Evolutionary conservation across 1,140 invertebrate species (phyloP).

Genomic region (Cryptotermes secundus): DNA sequence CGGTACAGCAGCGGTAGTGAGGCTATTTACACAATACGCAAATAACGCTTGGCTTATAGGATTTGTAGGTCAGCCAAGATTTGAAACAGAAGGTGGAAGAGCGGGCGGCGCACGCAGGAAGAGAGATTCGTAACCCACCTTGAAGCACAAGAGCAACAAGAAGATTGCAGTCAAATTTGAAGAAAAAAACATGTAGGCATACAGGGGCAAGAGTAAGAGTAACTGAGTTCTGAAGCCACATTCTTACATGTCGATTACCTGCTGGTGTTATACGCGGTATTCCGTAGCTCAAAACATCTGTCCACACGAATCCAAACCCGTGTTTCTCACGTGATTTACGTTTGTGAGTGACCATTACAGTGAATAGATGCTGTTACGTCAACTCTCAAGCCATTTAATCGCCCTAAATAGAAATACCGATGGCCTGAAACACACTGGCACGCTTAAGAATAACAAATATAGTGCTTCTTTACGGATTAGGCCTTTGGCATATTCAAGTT

Average conservation of each 20-base stretch:
- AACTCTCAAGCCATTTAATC: too few species aligned
- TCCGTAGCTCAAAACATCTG: too few species aligned
- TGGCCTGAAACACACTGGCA: too few species aligned
- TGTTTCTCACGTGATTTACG: too few species aligned
- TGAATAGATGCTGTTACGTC: too few species aligned
- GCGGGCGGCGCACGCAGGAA: background rate
- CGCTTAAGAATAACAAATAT: too few species aligned
- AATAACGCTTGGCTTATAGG: slow-evolving; percentile 9
- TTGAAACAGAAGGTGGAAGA: background rate
- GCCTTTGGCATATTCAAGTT: too few species aligned
- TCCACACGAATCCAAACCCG: too few species aligned
- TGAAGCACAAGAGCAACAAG: background rate
- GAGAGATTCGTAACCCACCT: background rate
- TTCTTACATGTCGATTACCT: background rate
- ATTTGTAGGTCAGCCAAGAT: slow-evolving; percentile 16
- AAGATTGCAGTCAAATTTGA: background rate
- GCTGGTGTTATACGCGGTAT: too few species aligned
- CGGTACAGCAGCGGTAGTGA: background rate
- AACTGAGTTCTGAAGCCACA: background rate
- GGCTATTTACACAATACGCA: slow-evolving; percentile 12
- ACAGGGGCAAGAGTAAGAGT: background rate
- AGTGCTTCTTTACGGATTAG: too few species aligned
- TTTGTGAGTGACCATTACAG: too few species aligned
- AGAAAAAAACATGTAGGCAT: background rate
- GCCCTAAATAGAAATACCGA: too few species aligned